Conservation (phyloP, 2,113 vertebrate genomes). For the Poecilia latipinna region DNA sequence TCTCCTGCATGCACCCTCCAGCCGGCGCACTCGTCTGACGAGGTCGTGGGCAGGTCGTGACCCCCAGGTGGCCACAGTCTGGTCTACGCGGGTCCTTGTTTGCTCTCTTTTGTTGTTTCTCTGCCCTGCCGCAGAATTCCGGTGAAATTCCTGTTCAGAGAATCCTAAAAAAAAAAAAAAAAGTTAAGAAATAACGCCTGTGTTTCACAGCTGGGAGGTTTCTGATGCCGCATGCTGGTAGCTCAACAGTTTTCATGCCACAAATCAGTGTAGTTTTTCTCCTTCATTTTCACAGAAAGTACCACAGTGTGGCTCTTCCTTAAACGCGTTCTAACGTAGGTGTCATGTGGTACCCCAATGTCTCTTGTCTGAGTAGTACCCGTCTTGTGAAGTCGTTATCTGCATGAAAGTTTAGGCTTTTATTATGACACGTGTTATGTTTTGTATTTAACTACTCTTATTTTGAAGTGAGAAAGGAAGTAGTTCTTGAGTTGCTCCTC, state of each 20-base stretch:
- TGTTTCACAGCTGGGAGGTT: slow-evolving; percentile 22
- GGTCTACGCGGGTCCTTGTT: slow-evolving; percentile 38
- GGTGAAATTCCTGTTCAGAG: slow-evolving; percentile 31
- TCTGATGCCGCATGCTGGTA: slow-evolving; percentile 13
- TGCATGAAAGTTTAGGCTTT: neutral
- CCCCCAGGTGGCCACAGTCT: slow-evolving; percentile 89
- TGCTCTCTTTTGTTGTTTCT: slow-evolving; percentile 15
- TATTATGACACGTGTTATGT: neutral
- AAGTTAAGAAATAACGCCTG: neutral
- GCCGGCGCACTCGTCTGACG: slow-evolving; percentile 90
- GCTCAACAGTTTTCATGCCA: too few species aligned
- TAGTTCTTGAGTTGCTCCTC: neutral
- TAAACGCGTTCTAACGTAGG: neutral
- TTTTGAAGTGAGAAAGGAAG: neutral
- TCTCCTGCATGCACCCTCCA: slow-evolving; percentile 72
- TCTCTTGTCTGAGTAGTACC: neutral
- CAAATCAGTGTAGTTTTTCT: neutral
- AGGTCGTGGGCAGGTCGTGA: slow-evolving; percentile 94
- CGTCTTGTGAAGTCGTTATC: neutral
- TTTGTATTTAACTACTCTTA: neutral
- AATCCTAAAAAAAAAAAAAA: neutral
- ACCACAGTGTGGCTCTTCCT: slow-evolving; percentile 1
- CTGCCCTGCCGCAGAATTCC: slow-evolving; percentile 14
- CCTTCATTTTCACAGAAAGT: neutral
- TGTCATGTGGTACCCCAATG: neutral